phyloP scores from a whole-genome alignment of 2,888 invertebrate genomes.

The Eugnorisma glareosa region DNA sequence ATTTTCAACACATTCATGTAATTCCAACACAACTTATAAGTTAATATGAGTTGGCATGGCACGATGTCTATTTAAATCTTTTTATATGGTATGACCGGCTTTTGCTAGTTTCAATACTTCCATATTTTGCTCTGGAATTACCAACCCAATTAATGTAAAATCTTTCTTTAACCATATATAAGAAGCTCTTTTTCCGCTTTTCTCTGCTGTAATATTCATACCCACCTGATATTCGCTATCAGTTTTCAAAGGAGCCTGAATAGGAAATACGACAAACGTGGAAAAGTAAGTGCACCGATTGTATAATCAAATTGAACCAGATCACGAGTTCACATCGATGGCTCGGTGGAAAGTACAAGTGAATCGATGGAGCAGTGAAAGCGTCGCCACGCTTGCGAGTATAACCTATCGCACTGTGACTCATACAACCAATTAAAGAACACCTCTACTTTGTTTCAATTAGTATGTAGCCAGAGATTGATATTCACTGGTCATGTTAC shows the following conservation, averaged over 20 bases:
- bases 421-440: conserved; percentile 55
- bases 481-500: conserved; percentile 37
- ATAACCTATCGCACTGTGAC: conserved; percentile 69
- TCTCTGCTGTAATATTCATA: conserved; percentile 1
- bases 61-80: not conserved
- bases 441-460: conserved; percentile 33
- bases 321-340: conserved; percentile 60
- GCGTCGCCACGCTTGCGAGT: conserved; percentile 61
- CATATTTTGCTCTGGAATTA: not conserved
- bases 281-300: conserved; percentile 53
- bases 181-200: not conserved
- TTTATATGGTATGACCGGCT: not conserved
- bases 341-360: conserved; percentile 70
- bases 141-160: not conserved
- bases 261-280: conserved; percentile 23
- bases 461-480: conserved; percentile 24
- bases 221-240: conserved; percentile 4
- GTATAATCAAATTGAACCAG: conserved; percentile 67
- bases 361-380: conserved; percentile 74
- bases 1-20: not conserved
- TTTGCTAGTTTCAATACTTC: not conserved
- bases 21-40: not conserved
- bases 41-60: not conserved
- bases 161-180: no score
- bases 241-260: conserved; percentile 17